A percentile compares a stretch with the other conserved stretches of the same genome.
phyloP scores from a whole-genome alignment of 1,140 invertebrate genomes.

The Bathynomus jamesi region DNA sequence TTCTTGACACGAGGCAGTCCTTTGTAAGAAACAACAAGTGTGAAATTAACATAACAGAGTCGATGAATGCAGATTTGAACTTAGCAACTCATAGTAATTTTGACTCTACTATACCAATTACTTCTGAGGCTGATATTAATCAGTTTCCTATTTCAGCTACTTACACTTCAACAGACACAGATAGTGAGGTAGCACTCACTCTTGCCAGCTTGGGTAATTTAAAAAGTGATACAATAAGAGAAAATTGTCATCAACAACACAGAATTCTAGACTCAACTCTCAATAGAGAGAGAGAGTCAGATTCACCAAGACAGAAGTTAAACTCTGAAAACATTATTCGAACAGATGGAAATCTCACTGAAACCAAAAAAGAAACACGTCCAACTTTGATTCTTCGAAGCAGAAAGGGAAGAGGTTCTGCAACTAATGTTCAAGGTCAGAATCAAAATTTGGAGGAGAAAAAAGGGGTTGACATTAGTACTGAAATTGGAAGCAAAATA shows the following conservation, averaged over 20 bases:
- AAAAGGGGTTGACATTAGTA: too few species aligned
- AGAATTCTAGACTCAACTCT: neutral
- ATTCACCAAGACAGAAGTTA: too few species aligned
- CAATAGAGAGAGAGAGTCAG: neutral
- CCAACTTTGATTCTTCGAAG: too few species aligned
- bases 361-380: too few species aligned
- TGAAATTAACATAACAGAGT: neutral
- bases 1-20: neutral
- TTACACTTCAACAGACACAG: conserved; percentile 19
- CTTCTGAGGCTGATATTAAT: neutral
- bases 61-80: neutral
- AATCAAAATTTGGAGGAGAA: too few species aligned
- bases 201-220: conserved; percentile 32
- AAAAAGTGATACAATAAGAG: conserved; percentile 18
- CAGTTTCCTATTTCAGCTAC: too few species aligned
- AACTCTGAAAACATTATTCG: too few species aligned
- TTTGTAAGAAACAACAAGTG: neutral
- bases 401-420: too few species aligned
- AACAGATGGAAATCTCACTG: too few species aligned
- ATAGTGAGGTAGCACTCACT: conserved; percentile 35
- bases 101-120: neutral
- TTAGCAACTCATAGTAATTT: neutral
- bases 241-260: neutral
- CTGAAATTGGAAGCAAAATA: conserved; percentile 24
- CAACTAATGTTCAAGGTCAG: too few species aligned